Base-by-base conservation (phyloP, 1,140 invertebrate genomes). In the Dinoponera quadriceps region DNA sequence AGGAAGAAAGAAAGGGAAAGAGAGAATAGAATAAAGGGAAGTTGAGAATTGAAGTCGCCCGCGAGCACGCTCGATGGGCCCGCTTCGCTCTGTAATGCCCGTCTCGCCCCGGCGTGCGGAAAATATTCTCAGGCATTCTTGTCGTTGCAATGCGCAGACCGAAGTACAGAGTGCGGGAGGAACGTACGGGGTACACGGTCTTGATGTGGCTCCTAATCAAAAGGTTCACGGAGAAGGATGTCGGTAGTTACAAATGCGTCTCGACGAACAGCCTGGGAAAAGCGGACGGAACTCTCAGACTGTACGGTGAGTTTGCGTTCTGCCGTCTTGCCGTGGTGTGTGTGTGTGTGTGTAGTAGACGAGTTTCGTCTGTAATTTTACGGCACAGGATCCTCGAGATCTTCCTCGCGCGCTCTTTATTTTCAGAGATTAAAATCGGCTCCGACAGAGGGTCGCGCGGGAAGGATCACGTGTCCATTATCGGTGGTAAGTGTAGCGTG, bases 231-330 rank as follows among this genome's bases (percentile, higher is more conserved):
- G 94, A 96, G 83, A 95, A 95, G 25, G 98, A 99, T 93, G 97
- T 97, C 88, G 98, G 98, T 22, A 97, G 97, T 69, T 99, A 98
- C 95, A 97, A 97, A 91, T 98, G 98, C 92, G 96, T 98, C 71
- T 98, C 98, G 72, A 98, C 97, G 81, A 99, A 98, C 93, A 97
- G 97, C 16, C 94, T 99, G 51, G 98, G 98, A 69, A 96, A 96
- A 91, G 97, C 98, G 51, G 97, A 98, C 92, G 97, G 97, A 68
- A 97, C 96, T 7, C 95, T 98, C 83, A 94, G 97, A 88, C 95
- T 98, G 57, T 98, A 98, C 94, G 97, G 98, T 98, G 94, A 96
- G 96, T 95, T 86, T 87, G 49, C 25, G 29, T 54, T 57, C n/a
- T 57, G 54, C 18, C 20, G 25, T 57, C n/a, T n/a, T n/a, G n/a